A percentile compares a stretch with the other conserved stretches of the same genome.
Evolutionary conservation across 1,140 invertebrate species (phyloP).

Genomic region (Spodoptera frugiperda): DNA sequence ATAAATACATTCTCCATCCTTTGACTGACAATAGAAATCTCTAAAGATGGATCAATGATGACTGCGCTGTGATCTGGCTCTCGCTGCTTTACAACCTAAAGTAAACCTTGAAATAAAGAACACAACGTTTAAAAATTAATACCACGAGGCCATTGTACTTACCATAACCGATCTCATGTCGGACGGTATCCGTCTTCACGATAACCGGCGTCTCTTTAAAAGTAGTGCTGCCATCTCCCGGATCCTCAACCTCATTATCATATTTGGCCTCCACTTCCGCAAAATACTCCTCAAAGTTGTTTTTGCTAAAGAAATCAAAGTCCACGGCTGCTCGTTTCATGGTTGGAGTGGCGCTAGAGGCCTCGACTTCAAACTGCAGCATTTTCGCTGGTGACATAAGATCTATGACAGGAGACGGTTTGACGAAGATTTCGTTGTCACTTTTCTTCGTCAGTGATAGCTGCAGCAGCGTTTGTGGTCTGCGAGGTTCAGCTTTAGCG

Average conservation of each 20-base stretch:
- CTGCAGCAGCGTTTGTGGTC: constrained; percentile 67
- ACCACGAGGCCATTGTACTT: constrained; percentile 59
- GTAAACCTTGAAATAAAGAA: constrained; percentile 30
- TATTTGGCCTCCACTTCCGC: constrained; percentile 52
- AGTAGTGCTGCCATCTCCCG: constrained; percentile 51
- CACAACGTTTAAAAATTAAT: background rate
- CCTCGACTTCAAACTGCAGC: constrained; percentile 79
- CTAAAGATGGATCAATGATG: too few relatives aligned
- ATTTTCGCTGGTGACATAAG: constrained; percentile 80
- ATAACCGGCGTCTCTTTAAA: constrained; percentile 78
- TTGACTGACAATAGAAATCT: too few relatives aligned
- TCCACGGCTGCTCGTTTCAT: constrained; percentile 79
- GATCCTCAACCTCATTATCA: constrained; percentile 55
- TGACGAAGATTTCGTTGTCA: constrained; percentile 73
- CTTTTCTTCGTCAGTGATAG: constrained; percentile 69
- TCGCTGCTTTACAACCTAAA: constrained; percentile 1
- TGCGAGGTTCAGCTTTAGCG: constrained; percentile 39
- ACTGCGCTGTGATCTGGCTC: background rate
- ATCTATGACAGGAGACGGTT: constrained; percentile 72
- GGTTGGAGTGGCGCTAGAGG: constrained; percentile 72
- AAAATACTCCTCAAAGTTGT: constrained; percentile 76
- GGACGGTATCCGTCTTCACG: constrained; percentile 73
- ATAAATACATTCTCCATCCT: too few relatives aligned
- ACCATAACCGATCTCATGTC: constrained; percentile 81
- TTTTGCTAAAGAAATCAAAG: constrained; percentile 78